These are phyloP conservation scores for Sialia sialis DNA, from an alignment of 2,113 vertebrate genomes.

Conservation along the genomic window DNA sequence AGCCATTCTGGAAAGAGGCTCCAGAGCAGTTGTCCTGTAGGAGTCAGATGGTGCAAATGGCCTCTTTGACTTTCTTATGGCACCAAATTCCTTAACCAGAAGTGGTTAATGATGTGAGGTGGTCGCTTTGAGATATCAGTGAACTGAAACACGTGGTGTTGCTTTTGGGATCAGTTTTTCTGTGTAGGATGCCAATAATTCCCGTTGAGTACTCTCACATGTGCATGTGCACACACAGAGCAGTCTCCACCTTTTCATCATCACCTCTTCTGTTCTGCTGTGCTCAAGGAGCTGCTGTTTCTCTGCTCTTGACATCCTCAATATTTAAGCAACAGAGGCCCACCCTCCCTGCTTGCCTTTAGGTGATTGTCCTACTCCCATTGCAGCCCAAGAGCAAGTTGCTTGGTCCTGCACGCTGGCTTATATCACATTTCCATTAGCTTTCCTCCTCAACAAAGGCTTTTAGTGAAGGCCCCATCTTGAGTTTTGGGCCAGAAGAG, in stretches of 20 bases:
- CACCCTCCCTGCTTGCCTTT: not conserved
- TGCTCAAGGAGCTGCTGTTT: not conserved
- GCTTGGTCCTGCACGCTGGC: not conserved
- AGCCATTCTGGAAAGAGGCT: not conserved
- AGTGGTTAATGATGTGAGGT: not conserved
- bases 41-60: not conserved
- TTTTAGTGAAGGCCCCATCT: not conserved
- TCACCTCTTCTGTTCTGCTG: not conserved
- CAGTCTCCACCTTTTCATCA: not conserved
- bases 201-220: not conserved
- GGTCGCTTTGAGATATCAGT: not conserved
- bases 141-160: not conserved
- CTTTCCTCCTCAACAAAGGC: not conserved
- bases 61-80: not conserved
- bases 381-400: not conserved
- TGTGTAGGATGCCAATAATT: not conserved
- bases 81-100: not conserved
- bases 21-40: not conserved
- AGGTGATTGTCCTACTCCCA: not conserved
- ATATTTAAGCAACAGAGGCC: not conserved
- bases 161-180: not conserved
- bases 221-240: not conserved
- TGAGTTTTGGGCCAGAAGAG: not conserved
- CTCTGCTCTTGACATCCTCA: not conserved
- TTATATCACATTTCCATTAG: not conserved